These are phyloP conservation scores for Pseudorhombus dupliciocellatus DNA, from an alignment of 2,113 vertebrate genomes.

Conservation along the genomic window DNA sequence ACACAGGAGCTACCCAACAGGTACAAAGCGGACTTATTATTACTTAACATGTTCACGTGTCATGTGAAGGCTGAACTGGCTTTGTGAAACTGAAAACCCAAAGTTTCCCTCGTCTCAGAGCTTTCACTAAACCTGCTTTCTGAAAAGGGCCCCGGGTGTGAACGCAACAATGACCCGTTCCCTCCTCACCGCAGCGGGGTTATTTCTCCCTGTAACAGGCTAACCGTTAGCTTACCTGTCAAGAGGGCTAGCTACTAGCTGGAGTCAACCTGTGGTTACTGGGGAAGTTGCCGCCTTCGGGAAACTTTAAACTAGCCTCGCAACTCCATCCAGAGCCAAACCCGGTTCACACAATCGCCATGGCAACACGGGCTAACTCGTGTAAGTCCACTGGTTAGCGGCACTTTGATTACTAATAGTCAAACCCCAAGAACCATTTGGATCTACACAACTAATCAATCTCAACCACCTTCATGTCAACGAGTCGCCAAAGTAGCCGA, in stretches of 20 bases:
- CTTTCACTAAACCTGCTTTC: too few species aligned
- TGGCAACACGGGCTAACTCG: slow-evolving; percentile 54
- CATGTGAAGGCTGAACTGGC: too few species aligned
- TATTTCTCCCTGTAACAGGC: not conserved
- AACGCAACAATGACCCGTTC: slow-evolving; percentile 36
- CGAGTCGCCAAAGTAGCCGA: not conserved
- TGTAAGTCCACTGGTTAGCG: not conserved
- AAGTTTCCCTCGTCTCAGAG: too few species aligned
- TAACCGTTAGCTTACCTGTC: not conserved
- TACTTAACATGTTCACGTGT: too few species aligned
- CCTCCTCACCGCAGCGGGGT: slow-evolving; percentile 13
- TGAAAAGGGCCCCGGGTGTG: too few species aligned
- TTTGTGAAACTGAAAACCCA: too few species aligned
- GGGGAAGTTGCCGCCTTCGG: not conserved
- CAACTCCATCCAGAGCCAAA: not conserved
- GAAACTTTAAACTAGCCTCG: slow-evolving; percentile 19
- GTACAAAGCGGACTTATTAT: too few species aligned
- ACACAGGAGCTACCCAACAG: too few species aligned
- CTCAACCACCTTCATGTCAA: not conserved
- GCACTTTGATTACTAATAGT: not conserved
- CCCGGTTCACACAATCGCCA: slow-evolving; percentile 45
- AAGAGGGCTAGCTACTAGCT: not conserved
- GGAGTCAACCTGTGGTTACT: too few species aligned
- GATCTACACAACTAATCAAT: not conserved
- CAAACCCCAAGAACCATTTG: not conserved